Evolutionary conservation across 2,797 vertebrate species (phyloP), one percentile per base, ranked within the genome.

Genomic region (Lerista edwardsae): DNA sequence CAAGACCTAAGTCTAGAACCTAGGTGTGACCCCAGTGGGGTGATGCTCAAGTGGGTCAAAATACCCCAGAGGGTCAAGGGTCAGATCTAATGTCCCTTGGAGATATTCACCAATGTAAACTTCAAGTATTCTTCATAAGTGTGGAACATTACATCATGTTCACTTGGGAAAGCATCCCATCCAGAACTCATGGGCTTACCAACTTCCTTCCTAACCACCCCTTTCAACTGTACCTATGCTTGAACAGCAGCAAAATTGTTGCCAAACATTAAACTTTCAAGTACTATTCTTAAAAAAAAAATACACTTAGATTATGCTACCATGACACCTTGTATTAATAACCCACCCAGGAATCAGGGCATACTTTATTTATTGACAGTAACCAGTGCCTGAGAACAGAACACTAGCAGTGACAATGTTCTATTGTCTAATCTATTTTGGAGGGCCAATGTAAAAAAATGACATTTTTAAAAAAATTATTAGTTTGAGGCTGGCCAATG

Each of bases 371-470:
- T 74, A 29, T n/a, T 47, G 59, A 10, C 21, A 82, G 39, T 62
- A 72, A 74, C 59, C 21, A 47, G 61, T 74, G 39, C 29, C 29
- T 64, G 57, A 74, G 41, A 82, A 82, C 41, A 74, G 1, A 82
- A 51, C 29, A n/a, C 19, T 82, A 39, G 71, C 39, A 64, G 59
- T 4, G 34, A 41, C 4, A 27, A 19, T 25, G 59, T 31, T 47
- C 69, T 82, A 23, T 82, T 74, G 59, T 74, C n/a, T 84, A 86
- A 84, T 75, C 44, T 29, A 64, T 29, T 57, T 55, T 86, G 75
- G 57, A 88, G 3, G 29, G 47, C 29, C 62, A 57, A 59, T 41
- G 55, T 31, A 51, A 59, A 67, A 83, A 83, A 6, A 36, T 6
- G 67, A 80, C 8, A 73, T 55, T 73, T 29, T 73, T 36, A 47